Evolutionary conservation across 1,140 invertebrate species (phyloP).

Genomic region (Drosophila sucinea): DNA sequence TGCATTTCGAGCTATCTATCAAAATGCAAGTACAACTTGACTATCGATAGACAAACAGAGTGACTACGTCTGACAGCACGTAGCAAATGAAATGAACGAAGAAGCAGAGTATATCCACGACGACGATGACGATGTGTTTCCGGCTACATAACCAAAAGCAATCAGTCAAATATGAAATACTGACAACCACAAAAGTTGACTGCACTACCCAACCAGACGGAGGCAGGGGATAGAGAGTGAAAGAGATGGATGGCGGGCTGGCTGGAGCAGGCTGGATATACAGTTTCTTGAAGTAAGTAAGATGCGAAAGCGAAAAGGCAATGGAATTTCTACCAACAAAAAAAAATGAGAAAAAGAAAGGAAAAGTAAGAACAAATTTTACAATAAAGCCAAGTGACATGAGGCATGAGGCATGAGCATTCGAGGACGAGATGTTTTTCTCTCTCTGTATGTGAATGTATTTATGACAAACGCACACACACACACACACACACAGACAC

Average conservation of each 20-base stretch:
- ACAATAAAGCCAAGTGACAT: conserved; percentile 71
- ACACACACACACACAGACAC: conserved; percentile 42
- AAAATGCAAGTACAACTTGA: conserved; percentile 38
- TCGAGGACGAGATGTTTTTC: conserved; percentile 46
- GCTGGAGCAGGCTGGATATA: conserved; percentile 35
- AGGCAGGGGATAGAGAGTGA: neutral
- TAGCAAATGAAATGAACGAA: conserved; percentile 14
- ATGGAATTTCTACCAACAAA: conserved; percentile 53
- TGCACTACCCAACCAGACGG: conserved; percentile 26
- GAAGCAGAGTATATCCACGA: neutral
- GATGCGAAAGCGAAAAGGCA: conserved; percentile 44
- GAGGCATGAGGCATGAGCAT: conserved; percentile 49
- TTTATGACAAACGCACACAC: conserved; percentile 51
- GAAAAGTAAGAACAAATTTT: conserved; percentile 48
- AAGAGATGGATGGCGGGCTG: conserved; percentile 59
- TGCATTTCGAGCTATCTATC: conserved; percentile 63
- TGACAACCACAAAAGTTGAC: conserved; percentile 71
- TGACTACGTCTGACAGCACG: neutral
- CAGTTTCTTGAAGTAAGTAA: conserved; percentile 36
- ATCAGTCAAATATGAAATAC: conserved; percentile 79
- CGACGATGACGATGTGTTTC: conserved; percentile 29
- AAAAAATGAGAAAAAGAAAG: conserved; percentile 17
- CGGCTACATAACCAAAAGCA: conserved; percentile 72
- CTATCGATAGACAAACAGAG: conserved; percentile 38
- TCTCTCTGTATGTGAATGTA: conserved; percentile 38